Percentiles rank a stretch among this genome's conserved stretches.
These are phyloP conservation scores for Apostichopus parvimensis DNA, from an alignment of 35 echinoderm and acorn worm genomes.

Conservation along the genomic window DNA sequence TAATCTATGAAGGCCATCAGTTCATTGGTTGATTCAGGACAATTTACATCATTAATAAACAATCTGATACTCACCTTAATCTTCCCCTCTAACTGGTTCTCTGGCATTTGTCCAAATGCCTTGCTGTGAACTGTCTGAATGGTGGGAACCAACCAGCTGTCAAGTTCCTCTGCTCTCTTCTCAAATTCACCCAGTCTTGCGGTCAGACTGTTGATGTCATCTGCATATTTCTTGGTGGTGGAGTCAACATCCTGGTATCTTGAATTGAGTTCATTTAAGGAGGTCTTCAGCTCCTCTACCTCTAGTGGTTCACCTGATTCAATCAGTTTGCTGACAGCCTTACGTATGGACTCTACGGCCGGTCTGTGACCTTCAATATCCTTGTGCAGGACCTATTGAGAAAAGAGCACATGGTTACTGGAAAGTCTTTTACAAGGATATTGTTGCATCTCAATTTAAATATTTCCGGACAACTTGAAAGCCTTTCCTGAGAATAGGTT, in stretches of 20 bases:
- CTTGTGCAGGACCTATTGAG: conserved; percentile 60
- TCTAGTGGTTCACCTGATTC: conserved; percentile 66
- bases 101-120: conserved; percentile 60
- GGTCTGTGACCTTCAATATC: conserved; percentile 88
- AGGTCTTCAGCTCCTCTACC: conserved; percentile 64
- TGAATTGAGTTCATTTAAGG: conserved; percentile 73
- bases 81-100: conserved; percentile 68
- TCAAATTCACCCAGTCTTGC: conserved; percentile 77
- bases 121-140: conserved; percentile 64
- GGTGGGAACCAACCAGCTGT: conserved; percentile 74
- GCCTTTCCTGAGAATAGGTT: too few relatives aligned
- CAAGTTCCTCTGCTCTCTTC: conserved; percentile 71
- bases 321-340: conserved; percentile 67
- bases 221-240: conserved; percentile 48
- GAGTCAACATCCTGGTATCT: conserved; percentile 65
- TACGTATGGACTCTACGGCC: conserved; percentile 73
- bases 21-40: too few relatives aligned
- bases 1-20: too few relatives aligned
- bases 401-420: not conserved
- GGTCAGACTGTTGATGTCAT: conserved; percentile 55
- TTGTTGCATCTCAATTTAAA: too few relatives aligned
- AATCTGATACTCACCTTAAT: conserved; percentile 53
- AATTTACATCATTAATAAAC: too few relatives aligned
- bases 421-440: too few relatives aligned
- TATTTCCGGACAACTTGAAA: too few relatives aligned